Percentiles rank a stretch among this genome's conserved stretches.
Conservation (phyloP, 1,140 invertebrate genomes). For the honey bee (Apis mellifera) region Amel_HAv3.1 CM009932.2:8142001-8142500, state of each 20-base stretch:
- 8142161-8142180: slow-evolving; percentile 4
- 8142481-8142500: not conserved
- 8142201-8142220: not conserved
- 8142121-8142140: slow-evolving; percentile 6
- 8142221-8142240: not conserved
- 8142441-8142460: slow-evolving; percentile 25
- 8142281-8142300: not conserved
- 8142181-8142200: slow-evolving; percentile 10
- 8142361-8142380: slow-evolving; percentile 5
- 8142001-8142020: not conserved
- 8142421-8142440: not conserved
- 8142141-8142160: not conserved
- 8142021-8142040: slow-evolving; percentile 34
- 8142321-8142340: not conserved
- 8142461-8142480: not conserved
- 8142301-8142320: not conserved
- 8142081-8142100: not conserved
- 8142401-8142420: not conserved
- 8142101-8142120: not conserved
- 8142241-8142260: not conserved
- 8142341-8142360: not conserved
- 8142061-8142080: slow-evolving; percentile 21
- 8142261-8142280: not conserved
- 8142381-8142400: not conserved
- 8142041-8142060: slow-evolving; percentile 18